A percentile compares a stretch with the other conserved stretches of the same genome.
Conservation (phyloP, 1,140 invertebrate genomes). For the Caerostris extrusa region DNA sequence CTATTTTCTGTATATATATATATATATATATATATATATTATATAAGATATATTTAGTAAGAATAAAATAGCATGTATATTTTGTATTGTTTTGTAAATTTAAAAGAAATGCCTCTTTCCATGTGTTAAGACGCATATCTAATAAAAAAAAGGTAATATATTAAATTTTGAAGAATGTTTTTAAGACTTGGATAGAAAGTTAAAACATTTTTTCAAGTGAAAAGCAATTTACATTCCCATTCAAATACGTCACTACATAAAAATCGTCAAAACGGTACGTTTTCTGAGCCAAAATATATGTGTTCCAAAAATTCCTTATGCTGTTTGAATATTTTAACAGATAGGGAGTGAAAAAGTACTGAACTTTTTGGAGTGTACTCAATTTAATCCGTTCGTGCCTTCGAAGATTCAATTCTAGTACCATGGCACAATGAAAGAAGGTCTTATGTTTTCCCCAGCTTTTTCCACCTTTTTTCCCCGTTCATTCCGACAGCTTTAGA, state of each 20-base stretch:
- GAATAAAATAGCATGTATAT: too few relatives aligned
- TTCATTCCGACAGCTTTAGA: constrained; percentile 1
- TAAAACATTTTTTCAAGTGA: not conserved
- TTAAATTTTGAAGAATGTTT: not conserved
- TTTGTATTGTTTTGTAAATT: too few relatives aligned
- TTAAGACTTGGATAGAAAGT: not conserved
- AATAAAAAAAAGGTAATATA: not conserved
- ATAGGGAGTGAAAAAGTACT: not conserved
- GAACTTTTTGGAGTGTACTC: not conserved
- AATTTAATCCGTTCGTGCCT: constrained; percentile 41
- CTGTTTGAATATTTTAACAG: not conserved
- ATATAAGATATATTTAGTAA: too few relatives aligned
- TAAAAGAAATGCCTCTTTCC: too few relatives aligned
- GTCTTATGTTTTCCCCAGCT: constrained; percentile 17
- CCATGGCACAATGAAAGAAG: constrained; percentile 6
- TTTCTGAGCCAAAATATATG: not conserved
- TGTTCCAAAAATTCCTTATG: too few relatives aligned
- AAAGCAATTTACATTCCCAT: not conserved
- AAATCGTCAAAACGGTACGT: not conserved
- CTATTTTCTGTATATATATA: too few relatives aligned
- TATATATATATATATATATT: too few relatives aligned
- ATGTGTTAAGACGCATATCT: too few relatives aligned
- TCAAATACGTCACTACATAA: not conserved
- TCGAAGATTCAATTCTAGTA: not conserved
- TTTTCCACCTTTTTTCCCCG: not conserved